Conservation (phyloP, 2,888 invertebrate species). For the Drosophila recens region DNA sequence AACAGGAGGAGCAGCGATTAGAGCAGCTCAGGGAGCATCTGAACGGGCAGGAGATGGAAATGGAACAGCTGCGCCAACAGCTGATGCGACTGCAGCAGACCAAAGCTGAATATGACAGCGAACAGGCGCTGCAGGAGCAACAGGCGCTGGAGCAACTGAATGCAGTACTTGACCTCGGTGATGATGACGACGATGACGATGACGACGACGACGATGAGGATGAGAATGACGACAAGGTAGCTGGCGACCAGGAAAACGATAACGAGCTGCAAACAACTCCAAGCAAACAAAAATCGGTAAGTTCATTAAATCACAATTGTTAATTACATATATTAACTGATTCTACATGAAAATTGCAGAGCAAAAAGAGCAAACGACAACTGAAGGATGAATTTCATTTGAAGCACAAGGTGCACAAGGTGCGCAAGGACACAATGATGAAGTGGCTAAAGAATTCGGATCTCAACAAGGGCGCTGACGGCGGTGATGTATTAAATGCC, state of each 20-base stretch:
- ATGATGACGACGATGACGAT: slow-evolving; percentile 66
- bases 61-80: slow-evolving; percentile 80
- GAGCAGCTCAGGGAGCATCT: slow-evolving; percentile 74
- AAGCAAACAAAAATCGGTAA: slow-evolving; percentile 51
- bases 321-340: not conserved
- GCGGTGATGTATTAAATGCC: slow-evolving; percentile 83
- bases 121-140: slow-evolving; percentile 74
- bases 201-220: slow-evolving; percentile 36
- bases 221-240: slow-evolving; percentile 22
- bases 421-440: slow-evolving; percentile 77
- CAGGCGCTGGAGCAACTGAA: slow-evolving; percentile 78
- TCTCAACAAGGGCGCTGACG: slow-evolving; percentile 83
- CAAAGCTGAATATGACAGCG: slow-evolving; percentile 70
- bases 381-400: slow-evolving; percentile 38
- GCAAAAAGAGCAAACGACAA: slow-evolving; percentile 51
- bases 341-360: slow-evolving; percentile 18
- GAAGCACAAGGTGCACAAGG: slow-evolving; percentile 44
- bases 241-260: slow-evolving; percentile 16
- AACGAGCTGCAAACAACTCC: slow-evolving; percentile 3
- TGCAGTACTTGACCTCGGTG: slow-evolving; percentile 67
- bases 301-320: not conserved
- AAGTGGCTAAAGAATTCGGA: slow-evolving; percentile 85
- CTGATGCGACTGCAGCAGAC: slow-evolving; percentile 75
- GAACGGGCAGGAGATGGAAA: slow-evolving; percentile 73
- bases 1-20: slow-evolving; percentile 71